Evolutionary conservation across 2,888 invertebrate species (phyloP).

Genomic region (Tetranychus piercei): DNA sequence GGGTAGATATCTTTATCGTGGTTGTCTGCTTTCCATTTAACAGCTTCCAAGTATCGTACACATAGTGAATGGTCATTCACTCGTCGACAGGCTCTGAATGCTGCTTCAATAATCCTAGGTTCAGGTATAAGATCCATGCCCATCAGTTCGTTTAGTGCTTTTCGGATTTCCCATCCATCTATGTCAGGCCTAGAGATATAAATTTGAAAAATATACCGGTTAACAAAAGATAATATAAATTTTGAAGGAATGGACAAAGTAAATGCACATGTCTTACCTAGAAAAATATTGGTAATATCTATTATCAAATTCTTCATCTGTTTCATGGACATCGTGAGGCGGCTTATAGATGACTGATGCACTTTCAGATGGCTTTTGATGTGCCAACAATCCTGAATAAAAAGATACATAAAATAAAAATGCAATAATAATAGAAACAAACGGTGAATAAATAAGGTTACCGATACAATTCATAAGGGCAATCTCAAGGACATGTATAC

Average conservation of each 20-base stretch:
- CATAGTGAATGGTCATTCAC: constrained; percentile 85
- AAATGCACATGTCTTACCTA: background rate
- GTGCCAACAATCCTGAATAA: background rate
- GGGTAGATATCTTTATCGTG: constrained; percentile 60
- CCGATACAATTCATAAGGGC: background rate
- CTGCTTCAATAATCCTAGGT: constrained; percentile 67
- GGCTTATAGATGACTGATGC: background rate
- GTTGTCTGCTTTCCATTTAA: constrained; percentile 66
- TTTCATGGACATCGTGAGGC: constrained; percentile 23
- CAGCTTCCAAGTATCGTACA: constrained; percentile 72
- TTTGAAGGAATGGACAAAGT: constrained; percentile 33
- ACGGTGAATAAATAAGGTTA: background rate
- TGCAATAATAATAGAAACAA: background rate
- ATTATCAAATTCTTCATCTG: constrained; percentile 50
- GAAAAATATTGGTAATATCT: constrained; percentile 64
- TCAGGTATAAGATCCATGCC: constrained; percentile 84
- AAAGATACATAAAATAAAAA: background rate
- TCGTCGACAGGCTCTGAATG: constrained; percentile 70
- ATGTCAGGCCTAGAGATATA: constrained; percentile 43
- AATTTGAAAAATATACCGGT: background rate
- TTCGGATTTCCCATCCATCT: constrained; percentile 83
- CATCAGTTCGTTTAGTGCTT: constrained; percentile 68
- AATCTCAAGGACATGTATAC: background rate
- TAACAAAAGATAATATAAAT: background rate
- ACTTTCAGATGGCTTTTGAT: background rate